Conservation (phyloP, 2,888 invertebrate species). For the Yponomeuta cagnagella region DNA sequence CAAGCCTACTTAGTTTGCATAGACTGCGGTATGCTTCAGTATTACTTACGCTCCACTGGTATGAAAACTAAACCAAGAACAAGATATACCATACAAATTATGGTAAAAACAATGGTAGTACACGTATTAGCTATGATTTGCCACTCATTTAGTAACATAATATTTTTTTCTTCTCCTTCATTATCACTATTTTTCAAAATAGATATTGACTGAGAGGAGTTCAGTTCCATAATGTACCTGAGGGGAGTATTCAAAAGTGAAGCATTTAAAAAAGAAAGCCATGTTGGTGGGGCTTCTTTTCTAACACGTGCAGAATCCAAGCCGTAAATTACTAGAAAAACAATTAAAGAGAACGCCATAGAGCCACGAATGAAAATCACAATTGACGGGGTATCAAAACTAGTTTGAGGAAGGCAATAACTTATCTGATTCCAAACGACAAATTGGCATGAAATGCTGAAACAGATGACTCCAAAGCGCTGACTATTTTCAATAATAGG, state of each 20-base stretch:
- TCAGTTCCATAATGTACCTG: not conserved
- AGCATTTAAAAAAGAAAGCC: not conserved
- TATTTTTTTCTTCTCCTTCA: not conserved
- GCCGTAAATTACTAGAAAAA: not conserved
- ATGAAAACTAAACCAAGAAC: not conserved
- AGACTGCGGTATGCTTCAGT: too few relatives aligned
- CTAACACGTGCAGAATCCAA: not conserved
- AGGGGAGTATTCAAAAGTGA: not conserved
- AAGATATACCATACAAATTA: not conserved
- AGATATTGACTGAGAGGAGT: not conserved
- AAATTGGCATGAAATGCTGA: not conserved
- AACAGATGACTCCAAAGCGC: not conserved
- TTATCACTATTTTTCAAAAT: not conserved
- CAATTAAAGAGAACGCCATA: not conserved
- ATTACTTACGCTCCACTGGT: not conserved
- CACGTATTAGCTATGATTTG: not conserved
- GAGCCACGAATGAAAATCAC: not conserved
- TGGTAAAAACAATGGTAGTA: not conserved
- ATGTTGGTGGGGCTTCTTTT: not conserved
- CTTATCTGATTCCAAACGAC: not conserved
- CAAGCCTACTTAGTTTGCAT: too few relatives aligned
- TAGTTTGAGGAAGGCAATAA: slow-evolving; percentile 16
- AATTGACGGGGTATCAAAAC: not conserved
- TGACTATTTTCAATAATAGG: not conserved
- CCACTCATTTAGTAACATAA: not conserved